phyloP scores from a whole-genome alignment of 2,888 invertebrate genomes.

The Cordilura impudica region DNA sequence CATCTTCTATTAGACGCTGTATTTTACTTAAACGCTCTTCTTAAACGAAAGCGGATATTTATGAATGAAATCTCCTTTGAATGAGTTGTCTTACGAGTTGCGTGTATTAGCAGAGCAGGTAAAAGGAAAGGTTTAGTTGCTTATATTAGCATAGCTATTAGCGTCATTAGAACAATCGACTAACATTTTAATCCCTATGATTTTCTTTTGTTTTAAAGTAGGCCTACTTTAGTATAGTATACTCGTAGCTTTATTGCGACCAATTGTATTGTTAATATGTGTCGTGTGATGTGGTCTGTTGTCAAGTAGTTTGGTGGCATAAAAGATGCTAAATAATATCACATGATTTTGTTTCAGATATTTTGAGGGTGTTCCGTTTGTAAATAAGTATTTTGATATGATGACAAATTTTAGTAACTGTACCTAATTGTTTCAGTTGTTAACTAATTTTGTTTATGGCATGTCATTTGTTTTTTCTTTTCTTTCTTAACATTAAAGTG shows the following conservation, averaged over 20 bases:
- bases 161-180: conserved; percentile 48
- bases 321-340: background rate
- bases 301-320: conserved; percentile 5
- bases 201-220: conserved; percentile 51
- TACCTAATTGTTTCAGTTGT: conserved; percentile 25
- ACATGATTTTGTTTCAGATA: background rate
- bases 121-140: conserved; percentile 16
- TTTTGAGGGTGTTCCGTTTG: conserved; percentile 46
- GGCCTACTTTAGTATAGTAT: conserved; percentile 31
- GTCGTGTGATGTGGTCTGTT: too few relatives aligned
- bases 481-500: background rate
- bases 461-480: background rate
- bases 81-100: background rate
- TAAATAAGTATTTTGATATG: conserved; percentile 30
- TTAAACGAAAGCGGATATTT: conserved; percentile 34
- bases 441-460: conserved; percentile 40
- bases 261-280: background rate
- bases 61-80: conserved; percentile 47
- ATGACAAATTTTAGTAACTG: conserved; percentile 16
- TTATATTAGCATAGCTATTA: conserved; percentile 41
- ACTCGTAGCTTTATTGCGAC: conserved; percentile 12
- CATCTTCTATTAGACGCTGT: background rate
- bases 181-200: conserved; percentile 51
- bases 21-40: conserved; percentile 9
- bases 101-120: background rate